A percentile compares a stretch with the other conserved stretches of the same genome.
These are phyloP conservation scores for Luscinia luscinia DNA, from an alignment of 2,797 vertebrate species.

Conservation along the genomic window DNA sequence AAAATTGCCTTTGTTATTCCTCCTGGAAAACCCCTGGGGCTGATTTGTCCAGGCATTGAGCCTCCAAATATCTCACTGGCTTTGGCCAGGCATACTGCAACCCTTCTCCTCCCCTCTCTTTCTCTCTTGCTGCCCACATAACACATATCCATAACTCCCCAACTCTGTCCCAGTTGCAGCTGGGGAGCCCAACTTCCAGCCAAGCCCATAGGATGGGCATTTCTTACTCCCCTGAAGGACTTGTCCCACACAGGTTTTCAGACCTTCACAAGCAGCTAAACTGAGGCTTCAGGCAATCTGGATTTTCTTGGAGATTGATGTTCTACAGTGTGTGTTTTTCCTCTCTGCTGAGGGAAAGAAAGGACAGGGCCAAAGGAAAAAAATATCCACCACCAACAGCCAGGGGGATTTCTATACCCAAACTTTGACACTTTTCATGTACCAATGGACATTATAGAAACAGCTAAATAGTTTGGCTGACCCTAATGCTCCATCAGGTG, in stretches of 20 bases:
- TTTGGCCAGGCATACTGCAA: neutral
- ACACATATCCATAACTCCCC: rapidly evolving
- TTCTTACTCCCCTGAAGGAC: neutral
- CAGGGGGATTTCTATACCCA: neutral
- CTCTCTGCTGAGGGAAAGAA: neutral
- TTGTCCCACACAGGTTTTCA: neutral
- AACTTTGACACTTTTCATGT: neutral
- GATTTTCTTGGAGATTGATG: neutral
- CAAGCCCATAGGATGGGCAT: neutral
- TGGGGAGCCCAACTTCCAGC: neutral
- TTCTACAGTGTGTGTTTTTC: neutral
- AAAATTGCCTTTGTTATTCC: neutral
- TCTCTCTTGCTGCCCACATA: neutral
- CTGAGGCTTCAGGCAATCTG: neutral
- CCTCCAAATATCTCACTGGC: neutral
- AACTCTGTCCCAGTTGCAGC: neutral
- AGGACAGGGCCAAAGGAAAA: neutral
- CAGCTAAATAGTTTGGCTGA: neutral
- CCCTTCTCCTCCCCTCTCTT: neutral
- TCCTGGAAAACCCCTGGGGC: neutral
- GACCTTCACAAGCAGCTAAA: neutral
- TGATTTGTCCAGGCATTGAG: rapidly evolving
- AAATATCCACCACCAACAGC: neutral
- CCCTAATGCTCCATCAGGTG: neutral
- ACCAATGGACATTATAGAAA: neutral